Base-by-base conservation (phyloP, 2,888 invertebrate species). In the Drosophila macrospina region DNA sequence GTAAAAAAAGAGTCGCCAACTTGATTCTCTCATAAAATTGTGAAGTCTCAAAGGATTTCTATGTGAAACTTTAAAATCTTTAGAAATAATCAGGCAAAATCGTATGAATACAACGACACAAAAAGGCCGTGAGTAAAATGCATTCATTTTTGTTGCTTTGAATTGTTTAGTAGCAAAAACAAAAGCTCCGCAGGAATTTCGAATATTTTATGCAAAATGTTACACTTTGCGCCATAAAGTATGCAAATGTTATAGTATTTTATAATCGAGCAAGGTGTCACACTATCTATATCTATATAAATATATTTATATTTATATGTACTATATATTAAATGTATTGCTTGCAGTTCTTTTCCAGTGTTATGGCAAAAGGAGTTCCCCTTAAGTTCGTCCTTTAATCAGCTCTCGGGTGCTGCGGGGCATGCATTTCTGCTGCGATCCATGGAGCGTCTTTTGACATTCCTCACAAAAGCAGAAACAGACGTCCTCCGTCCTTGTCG, bases 371-470 rank as follows among this genome's bases (percentile, higher is more conserved):
- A 1, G 11, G 15, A 1, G 3, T 16, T 26, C 15, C 24, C 3
- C 4, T 1, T 2, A 16, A 28, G 30, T 11, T 24, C 6, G 20
- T 1, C 8, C 20, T 55, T 55, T 24, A 55, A 55, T 34, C 42
- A 48, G n/a, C 4, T 57, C 36, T 47, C n/a, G 13, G 20, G 20
- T 48, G 48, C 57, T 13, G 16, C 20, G 6, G 15, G 48, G 15
- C 39, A 20, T 57, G 57, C 15, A 48, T 32, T 48, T 24, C 41
- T 50, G 57, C 39, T 41, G 75, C 66, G 75, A 70, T 70, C 66
- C 57, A 34, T 39, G 65, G n/a, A 34, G 28, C 37, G 26, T n/a
- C 26, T 26, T 59, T 45, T 63, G 39, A 59, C 52, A 44, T 52
- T 7, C 10, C 34, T 3, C 54, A 24, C 24, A 44, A 20, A 36